Evolutionary conservation across 2,888 invertebrate species (phyloP).

Genomic region (Lepas anatifera): DNA sequence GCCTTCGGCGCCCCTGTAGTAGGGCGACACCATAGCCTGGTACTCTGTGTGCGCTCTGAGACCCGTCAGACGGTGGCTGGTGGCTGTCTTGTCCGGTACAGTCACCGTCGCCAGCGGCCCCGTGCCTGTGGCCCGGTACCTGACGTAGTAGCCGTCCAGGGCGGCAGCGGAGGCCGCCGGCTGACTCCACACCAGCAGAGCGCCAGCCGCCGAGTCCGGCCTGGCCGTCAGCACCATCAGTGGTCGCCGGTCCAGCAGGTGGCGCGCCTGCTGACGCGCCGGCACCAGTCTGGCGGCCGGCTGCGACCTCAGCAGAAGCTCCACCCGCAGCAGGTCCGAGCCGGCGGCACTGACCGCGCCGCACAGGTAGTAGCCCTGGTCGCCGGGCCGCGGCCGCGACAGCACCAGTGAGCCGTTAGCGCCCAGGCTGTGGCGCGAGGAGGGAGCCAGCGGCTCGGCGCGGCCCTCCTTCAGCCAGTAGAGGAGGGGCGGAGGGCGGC

Average conservation of each 20-base stretch:
- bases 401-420: constrained; percentile 10
- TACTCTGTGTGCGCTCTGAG: neutral
- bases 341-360: constrained; percentile 10
- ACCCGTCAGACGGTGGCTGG: neutral
- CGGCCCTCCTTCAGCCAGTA: constrained; percentile 11
- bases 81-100: neutral
- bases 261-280: neutral
- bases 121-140: neutral
- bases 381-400: constrained; percentile 13
- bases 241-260: neutral
- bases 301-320: constrained; percentile 9
- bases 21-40: constrained; percentile 6
- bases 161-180: neutral
- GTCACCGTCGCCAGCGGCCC: neutral
- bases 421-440: neutral
- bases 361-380: constrained; percentile 13
- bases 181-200: neutral
- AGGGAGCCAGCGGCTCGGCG: neutral
- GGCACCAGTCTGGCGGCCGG: neutral
- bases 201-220: neutral
- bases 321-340: constrained; percentile 4
- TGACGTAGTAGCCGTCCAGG: neutral
- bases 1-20: neutral
- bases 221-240: neutral
- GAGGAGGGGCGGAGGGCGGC: neutral